These are phyloP conservation scores for Lycopodina hypogea DNA, from an alignment of 37 sponge, comb jelly and placozoan genomes.

Conservation along the genomic window DNA sequence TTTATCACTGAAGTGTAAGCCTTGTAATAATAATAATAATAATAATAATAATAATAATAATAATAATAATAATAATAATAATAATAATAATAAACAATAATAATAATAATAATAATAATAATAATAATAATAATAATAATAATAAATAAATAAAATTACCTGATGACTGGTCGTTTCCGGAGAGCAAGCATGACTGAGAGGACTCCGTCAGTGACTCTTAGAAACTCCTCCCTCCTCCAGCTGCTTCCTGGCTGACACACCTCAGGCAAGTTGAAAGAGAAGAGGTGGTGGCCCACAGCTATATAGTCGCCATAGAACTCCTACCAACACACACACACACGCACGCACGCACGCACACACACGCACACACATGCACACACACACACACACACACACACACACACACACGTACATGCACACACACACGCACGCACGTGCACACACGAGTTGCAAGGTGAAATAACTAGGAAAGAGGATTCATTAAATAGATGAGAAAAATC, in stretches of 20 bases:
- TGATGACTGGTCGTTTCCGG: slow-evolving; percentile 87
- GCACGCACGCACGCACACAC: no score
- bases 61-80: background rate
- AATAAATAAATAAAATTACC: slow-evolving; percentile 12
- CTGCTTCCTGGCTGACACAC: slow-evolving; percentile 11
- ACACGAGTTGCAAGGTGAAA: no score
- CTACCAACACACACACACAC: background rate
- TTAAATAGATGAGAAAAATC: no score
- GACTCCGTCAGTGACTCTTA: slow-evolving; percentile 63
- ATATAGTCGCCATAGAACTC: slow-evolving; percentile 85
- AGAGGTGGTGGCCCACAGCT: slow-evolving; percentile 78
- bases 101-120: background rate
- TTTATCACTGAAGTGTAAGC: no score
- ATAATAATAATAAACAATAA: no score
- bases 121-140: background rate
- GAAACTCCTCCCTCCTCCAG: slow-evolving; percentile 58
- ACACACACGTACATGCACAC: slow-evolving; percentile 3
- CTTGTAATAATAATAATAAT: no score
- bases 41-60: no score
- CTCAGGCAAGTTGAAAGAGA: slow-evolving; percentile 64
- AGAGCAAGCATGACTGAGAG: slow-evolving; percentile 80
- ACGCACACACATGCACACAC: background rate
- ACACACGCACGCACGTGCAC: background rate
- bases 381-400: slow-evolving; percentile 1
- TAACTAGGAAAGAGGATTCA: no score